Evolutionary conservation across 2,797 vertebrate genomes (phyloP).

Genomic region (Spinus pinus): DNA sequence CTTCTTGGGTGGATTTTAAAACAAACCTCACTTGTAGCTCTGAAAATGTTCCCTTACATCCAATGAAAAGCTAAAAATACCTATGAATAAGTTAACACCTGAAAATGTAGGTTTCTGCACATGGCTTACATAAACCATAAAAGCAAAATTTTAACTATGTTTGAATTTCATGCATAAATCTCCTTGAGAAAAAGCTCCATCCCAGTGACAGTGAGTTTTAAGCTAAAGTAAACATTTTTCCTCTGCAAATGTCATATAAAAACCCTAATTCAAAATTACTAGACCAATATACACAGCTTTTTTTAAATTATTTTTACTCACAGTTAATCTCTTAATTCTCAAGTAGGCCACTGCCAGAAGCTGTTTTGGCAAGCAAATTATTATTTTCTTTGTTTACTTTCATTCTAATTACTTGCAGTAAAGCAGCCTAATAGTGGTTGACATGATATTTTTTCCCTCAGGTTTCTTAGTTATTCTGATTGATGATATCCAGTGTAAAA

Average conservation of each 20-base stretch:
- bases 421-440: not conserved
- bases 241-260: not conserved
- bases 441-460: not conserved
- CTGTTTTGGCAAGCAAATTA: not conserved
- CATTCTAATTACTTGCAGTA: not conserved
- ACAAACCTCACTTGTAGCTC: not conserved
- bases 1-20: conserved; percentile 4
- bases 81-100: conserved; percentile 5
- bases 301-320: not conserved
- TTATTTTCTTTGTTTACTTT: not conserved
- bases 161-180: conserved; percentile 52
- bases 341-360: not conserved
- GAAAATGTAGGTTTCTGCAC: conserved; percentile 8
- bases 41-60: not conserved
- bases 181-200: not conserved
- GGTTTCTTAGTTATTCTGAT: not conserved
- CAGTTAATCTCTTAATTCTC: not conserved
- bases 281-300: not conserved
- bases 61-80: not conserved
- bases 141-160: not conserved
- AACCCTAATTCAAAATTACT: not conserved
- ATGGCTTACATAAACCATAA: not conserved
- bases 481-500: not conserved
- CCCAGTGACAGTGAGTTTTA: not conserved
- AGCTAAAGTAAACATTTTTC: conserved; percentile 3